Conservation (phyloP, 1,140 invertebrate genomes). For the Drosophila oshimai region DNA sequence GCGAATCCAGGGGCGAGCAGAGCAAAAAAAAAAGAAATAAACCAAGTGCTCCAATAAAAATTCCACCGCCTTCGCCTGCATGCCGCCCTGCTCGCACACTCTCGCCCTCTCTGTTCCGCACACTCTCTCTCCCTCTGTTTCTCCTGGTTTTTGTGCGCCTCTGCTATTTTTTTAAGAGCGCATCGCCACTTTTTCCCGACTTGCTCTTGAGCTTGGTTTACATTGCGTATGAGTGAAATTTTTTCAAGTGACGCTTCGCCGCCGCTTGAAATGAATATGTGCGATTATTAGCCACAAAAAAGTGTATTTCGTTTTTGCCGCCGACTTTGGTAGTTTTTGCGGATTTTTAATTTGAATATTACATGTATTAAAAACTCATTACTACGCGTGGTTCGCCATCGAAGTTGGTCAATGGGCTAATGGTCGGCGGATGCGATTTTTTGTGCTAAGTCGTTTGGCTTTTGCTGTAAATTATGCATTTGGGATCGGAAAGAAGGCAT, state of each 20-base stretch:
- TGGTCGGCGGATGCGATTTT: conserved; percentile 49
- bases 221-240: conserved; percentile 71
- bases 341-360: conserved; percentile 76
- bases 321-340: conserved; percentile 40
- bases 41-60: conserved; percentile 78
- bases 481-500: background rate
- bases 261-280: conserved; percentile 73
- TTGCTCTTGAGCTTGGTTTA: conserved; percentile 65
- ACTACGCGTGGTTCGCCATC: conserved; percentile 50
- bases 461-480: conserved; percentile 26
- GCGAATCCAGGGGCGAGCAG: conserved; percentile 71
- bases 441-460: background rate
- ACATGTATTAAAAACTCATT: conserved; percentile 79
- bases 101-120: conserved; percentile 18
- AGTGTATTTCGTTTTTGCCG: conserved; percentile 59
- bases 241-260: conserved; percentile 25
- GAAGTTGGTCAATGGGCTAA: conserved; percentile 77
- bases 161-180: conserved; percentile 62
- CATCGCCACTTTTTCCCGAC: conserved; percentile 40
- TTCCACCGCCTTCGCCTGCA: conserved; percentile 67
- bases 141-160: background rate
- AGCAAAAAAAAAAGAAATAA: conserved; percentile 57
- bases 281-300: conserved; percentile 64
- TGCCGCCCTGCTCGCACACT: conserved; percentile 47
- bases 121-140: conserved; percentile 9